phyloP scores from a whole-genome alignment of 1,140 invertebrate species.

The Drosophila bocqueti region DNA sequence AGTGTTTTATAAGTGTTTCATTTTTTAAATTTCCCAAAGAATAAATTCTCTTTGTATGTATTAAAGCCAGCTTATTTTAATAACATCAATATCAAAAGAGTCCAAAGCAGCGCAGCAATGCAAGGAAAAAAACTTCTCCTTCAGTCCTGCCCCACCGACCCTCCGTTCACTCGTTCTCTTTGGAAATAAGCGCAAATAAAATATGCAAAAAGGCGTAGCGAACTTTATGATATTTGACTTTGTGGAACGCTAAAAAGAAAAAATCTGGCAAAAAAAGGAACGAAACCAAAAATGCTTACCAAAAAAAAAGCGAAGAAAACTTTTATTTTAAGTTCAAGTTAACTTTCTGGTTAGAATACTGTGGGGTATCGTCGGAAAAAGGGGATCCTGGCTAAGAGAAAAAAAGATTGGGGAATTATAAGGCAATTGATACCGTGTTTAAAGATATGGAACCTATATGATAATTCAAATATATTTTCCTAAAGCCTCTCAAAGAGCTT shows the following conservation, averaged over 20 bases:
- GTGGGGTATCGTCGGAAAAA: slow-evolving; percentile 24
- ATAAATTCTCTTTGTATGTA: neutral
- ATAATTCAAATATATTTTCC: neutral
- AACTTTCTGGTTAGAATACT: slow-evolving; percentile 76
- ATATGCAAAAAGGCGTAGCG: slow-evolving; percentile 82
- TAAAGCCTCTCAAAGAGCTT: neutral
- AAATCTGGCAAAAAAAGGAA: slow-evolving; percentile 31
- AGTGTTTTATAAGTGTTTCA: neutral
- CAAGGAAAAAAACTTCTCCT: slow-evolving; percentile 46
- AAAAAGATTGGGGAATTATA: neutral
- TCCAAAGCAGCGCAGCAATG: slow-evolving; percentile 50
- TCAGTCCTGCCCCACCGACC: slow-evolving; percentile 12
- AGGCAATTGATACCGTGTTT: neutral
- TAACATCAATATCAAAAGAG: slow-evolving; percentile 34
- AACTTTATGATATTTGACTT: slow-evolving; percentile 83
- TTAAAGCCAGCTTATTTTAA: slow-evolving; percentile 21
- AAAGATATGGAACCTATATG: neutral
- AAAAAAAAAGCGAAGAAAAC: slow-evolving; percentile 59
- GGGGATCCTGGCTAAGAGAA: slow-evolving; percentile 16
- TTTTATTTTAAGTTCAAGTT: slow-evolving; percentile 83
- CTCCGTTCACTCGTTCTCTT: slow-evolving; percentile 17
- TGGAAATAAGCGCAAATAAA: slow-evolving; percentile 80
- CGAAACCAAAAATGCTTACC: slow-evolving; percentile 40
- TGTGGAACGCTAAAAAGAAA: slow-evolving; percentile 69
- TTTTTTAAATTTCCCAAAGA: neutral